A percentile compares a stretch with the other conserved stretches of the same genome.
Conservation (phyloP, 1,140 invertebrate genomes). For the Saccostrea cuccullata region DNA sequence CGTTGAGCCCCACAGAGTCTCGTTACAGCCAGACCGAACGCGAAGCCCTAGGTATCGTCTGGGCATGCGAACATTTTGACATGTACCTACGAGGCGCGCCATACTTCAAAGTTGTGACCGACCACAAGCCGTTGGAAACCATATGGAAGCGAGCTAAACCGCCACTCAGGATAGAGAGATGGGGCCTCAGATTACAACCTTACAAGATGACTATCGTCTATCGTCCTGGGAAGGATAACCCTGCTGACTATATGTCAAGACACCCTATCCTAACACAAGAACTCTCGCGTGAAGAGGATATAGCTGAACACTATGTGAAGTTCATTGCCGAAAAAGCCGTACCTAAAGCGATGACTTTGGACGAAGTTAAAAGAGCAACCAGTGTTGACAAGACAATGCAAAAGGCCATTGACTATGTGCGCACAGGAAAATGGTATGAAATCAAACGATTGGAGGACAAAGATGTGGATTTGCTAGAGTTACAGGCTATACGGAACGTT, state of each 20-base stretch:
- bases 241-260: conserved; percentile 56
- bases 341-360: conserved; percentile 49
- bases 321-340: conserved; percentile 47
- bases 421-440: conserved; percentile 39
- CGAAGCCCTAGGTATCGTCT: conserved; percentile 77
- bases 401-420: background rate
- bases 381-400: conserved; percentile 43
- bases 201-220: conserved; percentile 51
- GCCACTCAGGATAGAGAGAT: conserved; percentile 56
- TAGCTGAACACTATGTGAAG: conserved; percentile 50
- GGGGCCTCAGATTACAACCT: conserved; percentile 49
- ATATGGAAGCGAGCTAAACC: conserved; percentile 60
- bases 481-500: background rate
- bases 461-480: conserved; percentile 43
- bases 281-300: background rate
- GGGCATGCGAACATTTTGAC: conserved; percentile 77
- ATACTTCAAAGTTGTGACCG: conserved; percentile 73
- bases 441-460: conserved; percentile 26
- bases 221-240: conserved; percentile 50
- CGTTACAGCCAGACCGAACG: conserved; percentile 77
- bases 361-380: conserved; percentile 54
- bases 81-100: conserved; percentile 74
- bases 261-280: conserved; percentile 24
- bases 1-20: conserved; percentile 54
- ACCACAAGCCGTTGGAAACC: conserved; percentile 72